Conservation (phyloP, 2,888 invertebrate genomes). For the Heliconius charithonia region DNA sequence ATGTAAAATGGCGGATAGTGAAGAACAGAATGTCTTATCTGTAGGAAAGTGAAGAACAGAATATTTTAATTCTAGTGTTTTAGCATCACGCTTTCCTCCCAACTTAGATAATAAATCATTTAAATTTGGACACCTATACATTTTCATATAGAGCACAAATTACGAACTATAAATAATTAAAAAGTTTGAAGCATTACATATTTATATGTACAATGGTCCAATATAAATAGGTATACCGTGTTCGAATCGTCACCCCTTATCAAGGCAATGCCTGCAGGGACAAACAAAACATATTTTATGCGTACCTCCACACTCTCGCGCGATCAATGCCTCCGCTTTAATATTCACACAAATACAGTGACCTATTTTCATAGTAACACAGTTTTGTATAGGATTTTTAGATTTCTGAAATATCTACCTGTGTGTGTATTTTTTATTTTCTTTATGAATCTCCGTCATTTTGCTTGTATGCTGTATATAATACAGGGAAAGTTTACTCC, state of each 20-base stretch:
- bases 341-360: conserved; percentile 30
- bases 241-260: conserved; percentile 43
- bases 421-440: background rate
- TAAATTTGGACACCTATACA: background rate
- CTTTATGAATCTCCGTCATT: background rate
- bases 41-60: too few species aligned
- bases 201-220: background rate
- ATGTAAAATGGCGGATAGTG: too few species aligned
- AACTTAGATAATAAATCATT: background rate
- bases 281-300: conserved; percentile 44
- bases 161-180: background rate
- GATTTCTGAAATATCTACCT: conserved; percentile 5
- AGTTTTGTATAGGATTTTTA: conserved; percentile 22
- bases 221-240: conserved; percentile 16
- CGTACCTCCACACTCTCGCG: conserved; percentile 40
- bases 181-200: background rate
- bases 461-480: background rate
- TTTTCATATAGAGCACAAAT: background rate
- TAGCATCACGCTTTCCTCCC: background rate
- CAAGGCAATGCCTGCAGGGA: conserved; percentile 42
- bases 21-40: too few species aligned
- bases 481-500: background rate
- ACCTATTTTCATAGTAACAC: conserved; percentile 28
- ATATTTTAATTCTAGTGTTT: too few species aligned
- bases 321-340: conserved; percentile 45